Base-by-base conservation (phyloP, 2,113 vertebrate species). In the Otocyon megalotis region DNA sequence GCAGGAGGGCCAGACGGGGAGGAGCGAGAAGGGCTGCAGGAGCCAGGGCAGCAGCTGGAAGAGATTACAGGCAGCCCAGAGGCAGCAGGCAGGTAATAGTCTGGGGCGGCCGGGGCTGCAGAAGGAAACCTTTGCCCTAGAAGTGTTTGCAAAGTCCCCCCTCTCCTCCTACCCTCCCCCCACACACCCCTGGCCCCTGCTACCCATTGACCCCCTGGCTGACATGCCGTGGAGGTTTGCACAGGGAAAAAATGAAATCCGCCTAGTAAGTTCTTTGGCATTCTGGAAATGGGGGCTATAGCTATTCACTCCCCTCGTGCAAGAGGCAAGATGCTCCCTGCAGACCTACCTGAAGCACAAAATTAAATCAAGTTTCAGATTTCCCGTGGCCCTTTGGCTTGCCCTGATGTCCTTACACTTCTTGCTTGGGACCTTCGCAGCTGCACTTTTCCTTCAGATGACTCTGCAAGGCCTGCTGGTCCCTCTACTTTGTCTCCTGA, bases 11-110 rank as follows among this genome's bases (percentile, higher is more conserved):
- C 96, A 98, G 98, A 98, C 92, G 0, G 94, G 96, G 96, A 63
- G 97, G 97, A 58, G 91, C 96, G 28, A 4, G 26, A 4, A 72
- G 32, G 14, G 0, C 15, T 4, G 35, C 0, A 10, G 79, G 93
- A 97, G 95, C 97, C 97, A 88, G 1, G 24, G 20, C 97, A 96
- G 93, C 97, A 96, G 93, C 97, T 98, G 98, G 80, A 90, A 97
- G 82, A 69, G 92, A 98, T 98, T 97, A 98, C 35, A 8, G 53
- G 37, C 65, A 50, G 93, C 72, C 97, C 77, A 0, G 53, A 28
- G 96, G 94, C 97, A 81, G 87, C 90, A 97, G 95, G 96, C 98
- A 98, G 98, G 98, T 98, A 95, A 96, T 32, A 50, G 87, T 69
- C 89, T 86, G 79, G 95, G 94, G 37, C 30, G 20, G 43, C 62